Base-by-base conservation (phyloP, 2,113 vertebrate genomes). In the Nyctibius bracteatus region DNA sequence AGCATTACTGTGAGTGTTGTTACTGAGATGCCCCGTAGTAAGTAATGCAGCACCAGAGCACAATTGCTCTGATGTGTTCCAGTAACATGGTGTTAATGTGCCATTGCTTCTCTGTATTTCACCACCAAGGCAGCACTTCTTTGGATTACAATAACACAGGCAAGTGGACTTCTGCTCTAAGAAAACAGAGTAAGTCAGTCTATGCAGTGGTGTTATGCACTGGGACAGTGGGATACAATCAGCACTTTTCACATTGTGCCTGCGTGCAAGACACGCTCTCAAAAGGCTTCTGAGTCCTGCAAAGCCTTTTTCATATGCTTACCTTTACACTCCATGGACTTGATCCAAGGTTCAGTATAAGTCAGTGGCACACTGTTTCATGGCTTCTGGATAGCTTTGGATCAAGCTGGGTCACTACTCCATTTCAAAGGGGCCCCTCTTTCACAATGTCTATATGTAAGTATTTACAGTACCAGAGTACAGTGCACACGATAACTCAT, bases 81-180 rank as follows among this genome's bases (percentile, higher is more conserved):
- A 92, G 90, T 37, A 74, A 35, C 77, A 2, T 4, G 80, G 94
- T 94, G 96, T 86, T 96, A 94, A 95, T 94, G 94, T 96, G 95
- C 94, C 72, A 19, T 5, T 49, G 94, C 95, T 88, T 57, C 73
- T 81, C 80, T 27, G 73, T 51, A 35, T 95, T 96, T 96, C 96
- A 96, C 95, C 90, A 63, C 88, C 92, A 37, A 81, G 80, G 77
- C 90, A 79, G 86, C 94, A 37, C 90, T 88, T 39, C 79, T 92
- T 41, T 52, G 80, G 44, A 9, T 68, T 75, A 70, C 92, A 95
- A 22, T n/a, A 86, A 86, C 92, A 78, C 10, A 37, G 75, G 22
- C 80, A 10, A 88, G 77, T 5, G 55, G 83, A 23, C 52, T 83
- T 39, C 21, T 75, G 83, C 92, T 75, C 14, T 35, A 23, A 54